Evolutionary conservation across 2,888 invertebrate species (phyloP).

Genomic region (Acleris holmiana): DNA sequence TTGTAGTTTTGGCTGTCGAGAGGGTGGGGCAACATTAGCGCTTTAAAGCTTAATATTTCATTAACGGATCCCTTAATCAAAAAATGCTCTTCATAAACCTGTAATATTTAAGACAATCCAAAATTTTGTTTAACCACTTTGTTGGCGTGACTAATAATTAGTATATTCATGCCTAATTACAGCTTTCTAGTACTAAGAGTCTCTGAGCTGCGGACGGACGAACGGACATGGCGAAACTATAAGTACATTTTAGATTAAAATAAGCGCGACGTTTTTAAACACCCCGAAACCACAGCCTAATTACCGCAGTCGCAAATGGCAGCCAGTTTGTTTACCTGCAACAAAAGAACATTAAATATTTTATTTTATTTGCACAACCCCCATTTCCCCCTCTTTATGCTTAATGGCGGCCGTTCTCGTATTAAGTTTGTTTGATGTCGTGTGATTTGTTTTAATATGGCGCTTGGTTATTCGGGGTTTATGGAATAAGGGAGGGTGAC

Average conservation of each 20-base stretch:
- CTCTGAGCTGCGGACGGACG: no score
- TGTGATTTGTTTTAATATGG: constrained; percentile 37
- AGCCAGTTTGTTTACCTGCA: constrained; percentile 31
- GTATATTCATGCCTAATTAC: no score
- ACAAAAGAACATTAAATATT: constrained; percentile 36
- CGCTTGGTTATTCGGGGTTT: constrained; percentile 28
- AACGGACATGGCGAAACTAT: no score
- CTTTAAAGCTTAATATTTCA: no score
- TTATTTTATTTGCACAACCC: constrained; percentile 36
- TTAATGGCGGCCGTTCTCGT: constrained; percentile 32
- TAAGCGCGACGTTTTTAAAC: constrained; percentile 7
- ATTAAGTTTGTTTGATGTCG: constrained; percentile 38
- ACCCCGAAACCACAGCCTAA: constrained; percentile 14
- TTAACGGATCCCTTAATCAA: no score
- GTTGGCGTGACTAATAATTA: no score
- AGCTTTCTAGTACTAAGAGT: no score
- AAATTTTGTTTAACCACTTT: no score
- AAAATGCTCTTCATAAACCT: no score
- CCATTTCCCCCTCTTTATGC: constrained; percentile 25
- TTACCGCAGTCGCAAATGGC: constrained; percentile 23
- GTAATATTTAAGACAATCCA: no score
- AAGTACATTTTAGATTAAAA: constrained; percentile 9
- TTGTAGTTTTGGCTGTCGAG: no score
- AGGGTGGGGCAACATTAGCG: no score
- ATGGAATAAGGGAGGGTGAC: constrained; percentile 5